Base-by-base conservation (phyloP, 2,888 invertebrate species). In the Pseudolycoriella hygida region DNA sequence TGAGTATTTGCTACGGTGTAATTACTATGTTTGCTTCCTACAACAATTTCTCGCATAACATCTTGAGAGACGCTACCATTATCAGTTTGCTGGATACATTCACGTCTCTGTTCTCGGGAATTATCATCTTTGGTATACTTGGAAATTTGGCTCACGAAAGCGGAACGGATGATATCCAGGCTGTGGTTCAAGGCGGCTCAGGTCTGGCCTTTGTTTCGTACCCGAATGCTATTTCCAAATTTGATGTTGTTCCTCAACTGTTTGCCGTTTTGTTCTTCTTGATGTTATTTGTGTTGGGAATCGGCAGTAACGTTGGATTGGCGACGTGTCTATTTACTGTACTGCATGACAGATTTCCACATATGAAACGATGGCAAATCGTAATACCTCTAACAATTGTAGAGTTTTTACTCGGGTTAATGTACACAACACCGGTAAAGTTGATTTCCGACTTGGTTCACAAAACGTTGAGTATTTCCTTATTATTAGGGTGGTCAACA, bases 401-500 rank as follows among this genome's bases (percentile, higher is more conserved):
- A 2, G 74, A 76, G 17, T 76, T 75, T 52, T 39, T 66, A 3
- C 56, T 74, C 40, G 77, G 79, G 2, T 57, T 77, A 1, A 60
- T 77, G 14, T 80, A 78, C 53, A 62, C 76, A 1, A 80, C 79
- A 6, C 78, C 78, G 53, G 78, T 78, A 65, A 42, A 14, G 25
- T 44, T 48, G n/a, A 43, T 41, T 38, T 41, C n/a, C 14, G 17
- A 40, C n/a, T n/a, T n/a, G n/a, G n/a, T n/a, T n/a, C n/a, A n/a
- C n/a, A n/a, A n/a, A n/a, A n/a, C n/a, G n/a, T n/a, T n/a, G n/a
- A n/a, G n/a, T n/a, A 25, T 25, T 25, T 25, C 3, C 55, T n/a
- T n/a, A n/a, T n/a, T n/a, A n/a, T n/a, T n/a, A 77, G 77, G 80
- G 80, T 46, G 83, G 83, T 2, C 80, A 80, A 59, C 82, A 73